Evolutionary conservation across 2,113 vertebrate genomes (phyloP).

Genomic region (Etheostoma cragini): DNA sequence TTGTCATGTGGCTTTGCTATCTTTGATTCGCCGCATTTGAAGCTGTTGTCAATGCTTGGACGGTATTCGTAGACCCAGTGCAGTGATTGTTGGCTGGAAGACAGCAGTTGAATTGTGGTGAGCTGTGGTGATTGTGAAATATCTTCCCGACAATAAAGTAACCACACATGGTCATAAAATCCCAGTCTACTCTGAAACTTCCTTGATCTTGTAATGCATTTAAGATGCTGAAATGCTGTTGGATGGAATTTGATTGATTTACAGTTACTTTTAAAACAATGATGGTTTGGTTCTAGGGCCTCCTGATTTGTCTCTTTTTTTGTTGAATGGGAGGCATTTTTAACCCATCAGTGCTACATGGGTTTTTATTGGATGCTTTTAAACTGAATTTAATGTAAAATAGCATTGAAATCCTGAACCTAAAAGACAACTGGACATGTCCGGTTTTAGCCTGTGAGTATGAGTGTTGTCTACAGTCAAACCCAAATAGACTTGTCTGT

Average conservation of each 20-base stretch:
- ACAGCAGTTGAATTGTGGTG: constrained; percentile 3
- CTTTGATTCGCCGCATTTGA: neutral
- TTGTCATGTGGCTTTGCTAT: neutral
- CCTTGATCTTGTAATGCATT: neutral
- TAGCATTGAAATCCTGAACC: neutral
- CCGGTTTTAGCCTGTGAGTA: constrained; percentile 1
- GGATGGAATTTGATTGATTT: constrained; percentile 3
- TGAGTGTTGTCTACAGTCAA: constrained; percentile 12
- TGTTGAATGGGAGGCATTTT: neutral
- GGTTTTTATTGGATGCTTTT: neutral
- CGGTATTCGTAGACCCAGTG: neutral
- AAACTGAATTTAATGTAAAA: neutral
- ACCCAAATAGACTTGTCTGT: constrained; percentile 43
- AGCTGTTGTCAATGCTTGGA: neutral
- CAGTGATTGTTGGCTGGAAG: neutral
- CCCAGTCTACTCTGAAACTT: neutral
- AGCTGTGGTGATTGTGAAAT: neutral
- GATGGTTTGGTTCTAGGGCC: neutral
- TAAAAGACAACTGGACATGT: neutral
- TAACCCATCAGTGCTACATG: neutral
- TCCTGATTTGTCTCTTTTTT: neutral
- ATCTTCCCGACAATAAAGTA: constrained; percentile 16
- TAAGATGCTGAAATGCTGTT: neutral
- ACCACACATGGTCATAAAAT: constrained; percentile 2
- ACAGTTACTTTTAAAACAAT: neutral